phyloP scores from a whole-genome alignment of 2,113 vertebrate species.

The Oxygymnocypris stewartii region DNA sequence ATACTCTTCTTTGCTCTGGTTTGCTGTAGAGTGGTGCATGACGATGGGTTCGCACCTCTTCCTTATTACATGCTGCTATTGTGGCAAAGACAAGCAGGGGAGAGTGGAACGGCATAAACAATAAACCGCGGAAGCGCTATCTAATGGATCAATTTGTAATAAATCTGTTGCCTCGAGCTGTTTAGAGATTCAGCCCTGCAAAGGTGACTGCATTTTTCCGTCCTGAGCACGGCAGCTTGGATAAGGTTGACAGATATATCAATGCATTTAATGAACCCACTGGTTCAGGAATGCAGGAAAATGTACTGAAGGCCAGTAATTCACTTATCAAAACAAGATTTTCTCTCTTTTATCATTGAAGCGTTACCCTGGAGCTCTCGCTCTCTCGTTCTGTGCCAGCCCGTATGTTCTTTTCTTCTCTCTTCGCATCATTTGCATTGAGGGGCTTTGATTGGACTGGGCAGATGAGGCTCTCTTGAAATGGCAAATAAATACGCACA shows the following conservation, averaged over 20 bases:
- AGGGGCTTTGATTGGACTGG: constrained; percentile 31
- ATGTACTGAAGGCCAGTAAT: constrained; percentile 50
- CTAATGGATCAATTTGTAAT: constrained; percentile 84
- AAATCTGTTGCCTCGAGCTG: constrained; percentile 82
- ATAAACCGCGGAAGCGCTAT: constrained; percentile 73
- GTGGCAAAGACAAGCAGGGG: constrained; percentile 37
- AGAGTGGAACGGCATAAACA: constrained; percentile 56
- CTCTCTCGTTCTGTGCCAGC: neutral
- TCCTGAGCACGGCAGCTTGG: constrained; percentile 55
- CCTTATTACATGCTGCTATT: constrained; percentile 69
- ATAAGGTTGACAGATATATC: constrained; percentile 52
- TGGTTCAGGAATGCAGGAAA: constrained; percentile 43
- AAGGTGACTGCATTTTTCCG: constrained; percentile 75
- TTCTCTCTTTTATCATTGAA: constrained; percentile 45
- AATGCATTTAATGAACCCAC: constrained; percentile 55
- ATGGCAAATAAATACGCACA: constrained; percentile 42
- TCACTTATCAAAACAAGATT: constrained; percentile 56
- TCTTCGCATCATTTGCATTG: constrained; percentile 21
- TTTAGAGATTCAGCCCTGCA: constrained; percentile 73
- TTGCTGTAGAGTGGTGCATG: constrained; percentile 63
- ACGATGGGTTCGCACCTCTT: constrained; percentile 72
- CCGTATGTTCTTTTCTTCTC: neutral
- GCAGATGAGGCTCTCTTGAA: constrained; percentile 30
- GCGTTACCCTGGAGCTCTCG: constrained; percentile 13
- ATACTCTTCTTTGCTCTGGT: neutral